These are phyloP conservation scores for Euphydryas editha DNA, from an alignment of 2,888 invertebrate species.

Conservation along the genomic window DNA sequence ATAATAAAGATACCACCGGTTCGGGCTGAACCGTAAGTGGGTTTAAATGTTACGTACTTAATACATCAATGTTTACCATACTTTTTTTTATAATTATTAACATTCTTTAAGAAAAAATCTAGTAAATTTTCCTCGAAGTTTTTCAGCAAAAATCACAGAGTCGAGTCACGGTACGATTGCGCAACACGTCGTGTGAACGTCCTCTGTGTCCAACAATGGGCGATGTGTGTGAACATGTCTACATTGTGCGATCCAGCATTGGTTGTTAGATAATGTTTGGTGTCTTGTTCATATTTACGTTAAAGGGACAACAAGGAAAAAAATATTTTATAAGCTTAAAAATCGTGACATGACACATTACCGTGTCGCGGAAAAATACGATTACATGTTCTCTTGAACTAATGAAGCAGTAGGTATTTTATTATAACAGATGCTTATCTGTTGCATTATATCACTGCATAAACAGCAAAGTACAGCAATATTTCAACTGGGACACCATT, in stretches of 20 bases:
- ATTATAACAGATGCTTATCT: too few species aligned
- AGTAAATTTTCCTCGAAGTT: constrained; percentile 4
- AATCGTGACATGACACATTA: background rate
- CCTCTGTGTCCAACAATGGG: constrained; percentile 47
- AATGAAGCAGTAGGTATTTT: too few species aligned
- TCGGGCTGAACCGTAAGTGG: too few species aligned
- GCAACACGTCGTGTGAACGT: constrained; percentile 52
- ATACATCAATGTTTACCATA: too few species aligned
- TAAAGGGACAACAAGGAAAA: background rate
- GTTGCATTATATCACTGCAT: too few species aligned
- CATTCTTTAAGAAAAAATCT: background rate
- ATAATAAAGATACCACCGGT: too few species aligned
- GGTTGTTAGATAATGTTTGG: constrained; percentile 33
- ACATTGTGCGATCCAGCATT: constrained; percentile 21
- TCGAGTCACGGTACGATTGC: constrained; percentile 58
- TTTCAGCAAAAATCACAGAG: constrained; percentile 24
- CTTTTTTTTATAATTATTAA: too few species aligned
- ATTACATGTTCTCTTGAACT: too few species aligned
- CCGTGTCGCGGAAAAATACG: too few species aligned
- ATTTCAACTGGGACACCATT: too few species aligned
- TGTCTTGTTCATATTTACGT: constrained; percentile 48
- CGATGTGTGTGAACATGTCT: constrained; percentile 56
- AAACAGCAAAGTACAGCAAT: too few species aligned
- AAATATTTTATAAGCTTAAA: background rate
- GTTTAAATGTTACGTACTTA: too few species aligned